A percentile compares a stretch with the other conserved stretches of the same genome.
Conservation (phyloP, 2,113 vertebrate genomes). For the Lanius ludovicianus region DNA sequence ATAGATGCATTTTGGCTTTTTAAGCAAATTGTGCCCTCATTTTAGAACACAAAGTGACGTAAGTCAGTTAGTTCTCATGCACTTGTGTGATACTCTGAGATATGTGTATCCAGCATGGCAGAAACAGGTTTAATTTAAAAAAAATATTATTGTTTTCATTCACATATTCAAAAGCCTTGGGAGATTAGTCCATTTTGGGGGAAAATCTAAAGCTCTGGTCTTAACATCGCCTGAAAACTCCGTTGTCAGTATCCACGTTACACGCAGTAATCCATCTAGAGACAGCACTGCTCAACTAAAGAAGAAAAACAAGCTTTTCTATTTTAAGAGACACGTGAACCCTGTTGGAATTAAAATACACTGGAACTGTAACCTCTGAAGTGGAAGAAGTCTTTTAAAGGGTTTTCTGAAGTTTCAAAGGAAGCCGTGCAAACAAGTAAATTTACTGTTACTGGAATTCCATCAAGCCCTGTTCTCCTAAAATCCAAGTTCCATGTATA, state of each 20-base stretch:
- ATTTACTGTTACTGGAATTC: background rate
- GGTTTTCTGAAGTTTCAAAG: background rate
- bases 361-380: slow-evolving; percentile 20
- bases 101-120: background rate
- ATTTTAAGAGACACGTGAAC: slow-evolving; percentile 28
- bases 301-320: slow-evolving; percentile 29
- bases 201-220: background rate
- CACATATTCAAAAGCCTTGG: background rate
- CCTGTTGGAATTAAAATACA: background rate
- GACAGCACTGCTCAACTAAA: background rate
- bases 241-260: background rate
- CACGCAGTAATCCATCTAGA: background rate
- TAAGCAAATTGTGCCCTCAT: background rate
- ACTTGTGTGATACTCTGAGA: background rate
- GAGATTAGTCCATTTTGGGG: background rate
- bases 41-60: background rate
- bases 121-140: background rate
- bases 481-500: background rate
- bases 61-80: background rate
- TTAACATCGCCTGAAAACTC: background rate
- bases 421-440: background rate
- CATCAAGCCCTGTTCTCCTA: background rate
- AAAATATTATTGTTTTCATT: background rate
- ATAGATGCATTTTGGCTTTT: background rate
- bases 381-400: background rate